Percentiles rank a stretch among this genome's conserved stretches.
phyloP scores from a whole-genome alignment of 2,888 invertebrate genomes.

The Ramazzottius varieornatus region DNA sequence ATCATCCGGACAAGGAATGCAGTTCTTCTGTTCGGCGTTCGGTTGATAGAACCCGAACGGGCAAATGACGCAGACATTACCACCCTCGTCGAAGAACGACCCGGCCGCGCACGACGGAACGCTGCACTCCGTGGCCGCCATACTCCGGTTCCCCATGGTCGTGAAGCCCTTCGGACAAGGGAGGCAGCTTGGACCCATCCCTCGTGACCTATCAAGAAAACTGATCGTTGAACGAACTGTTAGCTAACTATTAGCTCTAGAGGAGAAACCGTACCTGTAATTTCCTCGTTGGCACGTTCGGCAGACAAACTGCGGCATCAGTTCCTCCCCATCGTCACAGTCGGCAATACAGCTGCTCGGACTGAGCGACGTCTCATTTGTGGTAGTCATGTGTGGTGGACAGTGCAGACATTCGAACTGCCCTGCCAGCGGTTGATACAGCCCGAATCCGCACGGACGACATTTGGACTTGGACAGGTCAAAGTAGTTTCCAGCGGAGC shows the following conservation, averaged over 20 bases:
- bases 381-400: constrained; percentile 67
- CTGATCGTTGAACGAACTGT: too few species aligned
- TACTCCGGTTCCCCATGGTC: not conserved
- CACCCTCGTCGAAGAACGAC: constrained; percentile 16
- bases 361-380: constrained; percentile 48
- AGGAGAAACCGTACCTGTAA: too few species aligned
- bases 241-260: too few species aligned
- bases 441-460: constrained; percentile 58
- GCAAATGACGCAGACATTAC: constrained; percentile 17
- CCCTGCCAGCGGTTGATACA: constrained; percentile 66
- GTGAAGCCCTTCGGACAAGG: not conserved
- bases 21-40: constrained; percentile 16
- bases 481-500: constrained; percentile 63
- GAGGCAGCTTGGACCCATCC: not conserved
- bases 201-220: too few species aligned
- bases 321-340: constrained; percentile 71
- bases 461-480: constrained; percentile 65
- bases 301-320: too few species aligned
- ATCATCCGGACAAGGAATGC: constrained; percentile 20
- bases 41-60: constrained; percentile 20
- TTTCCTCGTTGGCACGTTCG: too few species aligned
- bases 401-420: constrained; percentile 60
- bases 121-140: not conserved
- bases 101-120: constrained; percentile 19
- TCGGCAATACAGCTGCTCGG: constrained; percentile 32